Base-by-base conservation (phyloP, 1,140 invertebrate genomes). In the Drosophila sp. region DNA sequence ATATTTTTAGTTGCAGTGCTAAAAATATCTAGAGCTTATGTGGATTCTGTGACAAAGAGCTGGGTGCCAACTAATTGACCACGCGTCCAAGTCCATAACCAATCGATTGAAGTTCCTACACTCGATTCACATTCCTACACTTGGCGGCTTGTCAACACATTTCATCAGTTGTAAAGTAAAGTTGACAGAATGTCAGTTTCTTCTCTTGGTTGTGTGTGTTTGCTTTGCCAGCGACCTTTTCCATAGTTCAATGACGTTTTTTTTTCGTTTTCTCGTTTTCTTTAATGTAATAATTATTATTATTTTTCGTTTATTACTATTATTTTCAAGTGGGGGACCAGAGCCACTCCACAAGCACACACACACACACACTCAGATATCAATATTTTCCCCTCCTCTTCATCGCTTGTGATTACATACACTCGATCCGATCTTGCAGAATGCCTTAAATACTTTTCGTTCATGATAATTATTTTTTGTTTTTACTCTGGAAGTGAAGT, bases 221-320 rank as follows among this genome's bases (percentile, higher is more conserved):
- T 47, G 17, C 17, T 23, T 23, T 6, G 44, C 44, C 5, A 47
- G 72, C 83, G 83, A 86, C 83, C 83, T 86, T 72, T 86, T 86
- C 47, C 60, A 80, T 77, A 89, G 83, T 87, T 87, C 83, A 87
- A 87, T 89, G 83, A 89, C 83, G 83, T 74, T 79, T 73, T 65
- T 57, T 38, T 30, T 38, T 40, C 27, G 60, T 60, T 66, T 56
- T 56, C 33, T 40, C 41, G 56, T 64, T 40, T 44, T 50, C 47
- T 66, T 70, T 60, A 60, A 67, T 78, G 79, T 82, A 76, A 76
- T 66, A 69, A 65, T 44, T 65, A 78, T 66, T 66, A 76, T 81
- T 74, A 81, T 50, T 50, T 50, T 50, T 50, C 44, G 23, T 50
- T 81, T 56, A 80, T 84, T 56, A 86, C 79, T 66, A 80, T 86